Base-by-base conservation (phyloP, 2,113 vertebrate species). In the Cricetomys ansorgei region DNA sequence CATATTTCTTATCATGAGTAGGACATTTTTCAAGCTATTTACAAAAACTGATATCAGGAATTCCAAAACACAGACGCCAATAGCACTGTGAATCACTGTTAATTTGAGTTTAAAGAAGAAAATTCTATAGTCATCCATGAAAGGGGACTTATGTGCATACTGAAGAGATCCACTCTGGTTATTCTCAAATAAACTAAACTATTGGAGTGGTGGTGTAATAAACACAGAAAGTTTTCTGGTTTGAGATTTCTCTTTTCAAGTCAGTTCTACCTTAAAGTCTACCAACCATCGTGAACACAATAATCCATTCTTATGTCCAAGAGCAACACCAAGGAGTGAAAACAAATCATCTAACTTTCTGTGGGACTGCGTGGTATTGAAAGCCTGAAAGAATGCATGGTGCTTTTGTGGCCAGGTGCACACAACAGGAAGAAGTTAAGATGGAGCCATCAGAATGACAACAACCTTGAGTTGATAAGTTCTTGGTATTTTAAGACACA, bases 401-500 rank as follows among this genome's bases (percentile, higher is more conserved):
- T 86, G 67, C 40, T 95, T 55, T 1, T 48, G 45, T 93, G 91
- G 81, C 96, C 96, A 97, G 94, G 92, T 98, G 97, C 92, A 87
- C 86, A 79, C 97, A 96, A 95, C 91, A 97, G 91, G 92, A 96
- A 98, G 95, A 77, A 95, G 67, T 95, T 94, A 97, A 67, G 43
- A 97, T 95, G 94, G 94, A 98, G 95, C 96, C 23, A 6, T 98
- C 97, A 97, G 87, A 97, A 89, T 76, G 92, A 89, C 94, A 98
- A 97, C 93, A 98, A 97, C 94, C 45, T 70, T 93, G 93, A 92
- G 95, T 97, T 98, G 96, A 98, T 97, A 95, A 98, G 92, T 97
- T 96, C 97, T 97, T 97, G 73, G 94, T 98, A 98, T 98, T 98
- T 98, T 98, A 97, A 98, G 96, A 96, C 96, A 94, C 96, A 95